phyloP scores from a whole-genome alignment of 2,888 invertebrate species.

The Pristionchus entomophagus region DNA sequence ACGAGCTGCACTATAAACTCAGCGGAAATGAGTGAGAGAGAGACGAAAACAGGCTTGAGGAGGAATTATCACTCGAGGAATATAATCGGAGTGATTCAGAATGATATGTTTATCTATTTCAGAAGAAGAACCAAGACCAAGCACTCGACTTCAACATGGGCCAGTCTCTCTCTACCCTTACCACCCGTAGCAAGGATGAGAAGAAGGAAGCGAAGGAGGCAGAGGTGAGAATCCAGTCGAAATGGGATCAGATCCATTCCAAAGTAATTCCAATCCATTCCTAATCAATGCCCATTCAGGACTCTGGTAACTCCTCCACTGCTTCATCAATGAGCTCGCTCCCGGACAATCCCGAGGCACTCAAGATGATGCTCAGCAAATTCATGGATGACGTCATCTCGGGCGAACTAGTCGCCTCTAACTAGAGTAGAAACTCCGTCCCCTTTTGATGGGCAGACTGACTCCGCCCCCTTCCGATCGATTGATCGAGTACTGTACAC shows the following conservation, averaged over 20 bases:
- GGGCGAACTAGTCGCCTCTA: slow-evolving; percentile 28
- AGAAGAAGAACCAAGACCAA: slow-evolving; percentile 29
- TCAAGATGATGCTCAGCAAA: slow-evolving; percentile 20
- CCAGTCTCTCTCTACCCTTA: background rate
- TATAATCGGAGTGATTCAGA: background rate
- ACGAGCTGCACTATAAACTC: background rate
- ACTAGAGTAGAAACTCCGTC: background rate
- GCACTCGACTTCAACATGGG: background rate
- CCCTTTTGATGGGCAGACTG: background rate
- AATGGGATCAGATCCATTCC: too few relatives aligned
- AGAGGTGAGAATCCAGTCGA: too few relatives aligned
- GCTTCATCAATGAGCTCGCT: background rate
- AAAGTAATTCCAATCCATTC: too few relatives aligned
- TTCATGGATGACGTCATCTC: slow-evolving; percentile 46
- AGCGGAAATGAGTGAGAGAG: background rate
- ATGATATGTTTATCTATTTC: background rate
- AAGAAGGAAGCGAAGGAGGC: background rate
- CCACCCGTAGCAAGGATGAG: background rate
- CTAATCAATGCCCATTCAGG: too few relatives aligned
- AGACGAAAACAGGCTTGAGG: background rate
- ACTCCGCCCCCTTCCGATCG: background rate
- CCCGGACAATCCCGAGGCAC: background rate
- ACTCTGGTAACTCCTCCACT: background rate
- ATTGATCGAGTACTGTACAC: too few relatives aligned
- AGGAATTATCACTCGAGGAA: background rate